Percentiles rank a stretch among this genome's conserved stretches.
These are phyloP conservation scores for Agapornis roseicollis DNA, from an alignment of 2,113 vertebrate species.

Conservation along the genomic window DNA sequence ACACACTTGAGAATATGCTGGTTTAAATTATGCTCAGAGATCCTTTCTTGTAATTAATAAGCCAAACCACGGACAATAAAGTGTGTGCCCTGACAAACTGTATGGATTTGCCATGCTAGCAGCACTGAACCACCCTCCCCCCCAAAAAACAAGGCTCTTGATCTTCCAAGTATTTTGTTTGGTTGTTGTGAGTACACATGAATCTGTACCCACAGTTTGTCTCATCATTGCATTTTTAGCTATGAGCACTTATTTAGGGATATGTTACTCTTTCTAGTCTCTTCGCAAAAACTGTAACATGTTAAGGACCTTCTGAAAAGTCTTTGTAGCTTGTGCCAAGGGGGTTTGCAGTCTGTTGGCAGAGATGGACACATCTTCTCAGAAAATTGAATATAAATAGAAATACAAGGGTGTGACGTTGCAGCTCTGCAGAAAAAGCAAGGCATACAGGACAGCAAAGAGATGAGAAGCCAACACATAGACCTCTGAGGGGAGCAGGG, in stretches of 20 bases:
- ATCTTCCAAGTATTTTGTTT: not conserved
- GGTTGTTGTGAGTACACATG: not conserved
- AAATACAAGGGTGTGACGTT: not conserved
- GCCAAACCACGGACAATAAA: not conserved
- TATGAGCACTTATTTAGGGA: not conserved
- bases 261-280: not conserved
- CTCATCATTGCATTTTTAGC: not conserved
- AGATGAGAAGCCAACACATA: not conserved
- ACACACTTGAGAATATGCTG: not conserved
- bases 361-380: not conserved
- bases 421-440: not conserved
- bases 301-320: not conserved
- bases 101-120: not conserved
- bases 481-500: not conserved
- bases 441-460: not conserved
- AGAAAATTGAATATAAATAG: not conserved
- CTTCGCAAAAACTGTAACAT: not conserved
- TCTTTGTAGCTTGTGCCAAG: not conserved
- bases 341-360: not conserved
- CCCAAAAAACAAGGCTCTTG: not conserved
- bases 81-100: not conserved
- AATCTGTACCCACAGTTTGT: not conserved
- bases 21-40: not conserved
- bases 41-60: not conserved
- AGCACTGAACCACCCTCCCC: not conserved